A percentile compares a stretch with the other conserved stretches of the same genome.
These are phyloP conservation scores for Lepus townsendii DNA, from an alignment of 2,797 vertebrate species.

Conservation along the genomic window DNA sequence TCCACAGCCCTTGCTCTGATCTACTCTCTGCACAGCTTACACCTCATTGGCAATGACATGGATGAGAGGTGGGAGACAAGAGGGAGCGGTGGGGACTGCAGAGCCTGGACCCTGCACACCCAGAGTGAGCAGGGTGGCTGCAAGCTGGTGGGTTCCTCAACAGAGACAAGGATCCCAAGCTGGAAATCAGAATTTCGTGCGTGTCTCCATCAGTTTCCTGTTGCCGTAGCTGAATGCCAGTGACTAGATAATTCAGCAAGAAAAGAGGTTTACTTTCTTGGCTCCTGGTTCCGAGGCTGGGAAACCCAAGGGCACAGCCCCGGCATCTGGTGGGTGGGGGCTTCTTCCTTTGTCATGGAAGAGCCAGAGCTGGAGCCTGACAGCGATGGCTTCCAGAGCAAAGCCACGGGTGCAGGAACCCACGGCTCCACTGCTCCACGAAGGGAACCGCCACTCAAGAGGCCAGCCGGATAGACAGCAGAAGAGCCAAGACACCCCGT, in stretches of 20 bases:
- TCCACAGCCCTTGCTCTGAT: neutral
- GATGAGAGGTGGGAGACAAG: neutral
- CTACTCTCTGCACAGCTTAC: neutral
- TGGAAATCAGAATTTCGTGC: neutral
- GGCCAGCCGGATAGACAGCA: neutral
- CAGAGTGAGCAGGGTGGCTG: neutral
- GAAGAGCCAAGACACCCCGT: too few species aligned
- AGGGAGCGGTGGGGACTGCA: fast-evolving
- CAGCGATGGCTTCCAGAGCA: neutral
- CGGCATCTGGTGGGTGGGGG: neutral
- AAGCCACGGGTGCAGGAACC: neutral
- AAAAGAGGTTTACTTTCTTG: neutral
- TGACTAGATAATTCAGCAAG: neutral
- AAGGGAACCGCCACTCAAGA: too few species aligned
- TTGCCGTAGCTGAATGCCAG: neutral
- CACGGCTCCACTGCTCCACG: neutral
- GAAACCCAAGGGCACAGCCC: neutral
- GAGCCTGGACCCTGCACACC: neutral
- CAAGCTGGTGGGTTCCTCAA: neutral
- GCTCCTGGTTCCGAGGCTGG: neutral
- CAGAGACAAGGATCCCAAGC: neutral
- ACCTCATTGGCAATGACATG: neutral
- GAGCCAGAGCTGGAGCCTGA: neutral
- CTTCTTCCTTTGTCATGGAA: neutral
- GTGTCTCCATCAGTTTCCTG: neutral